Base-by-base conservation (phyloP, 2,113 vertebrate genomes). In the Elgaria multicarinata region DNA sequence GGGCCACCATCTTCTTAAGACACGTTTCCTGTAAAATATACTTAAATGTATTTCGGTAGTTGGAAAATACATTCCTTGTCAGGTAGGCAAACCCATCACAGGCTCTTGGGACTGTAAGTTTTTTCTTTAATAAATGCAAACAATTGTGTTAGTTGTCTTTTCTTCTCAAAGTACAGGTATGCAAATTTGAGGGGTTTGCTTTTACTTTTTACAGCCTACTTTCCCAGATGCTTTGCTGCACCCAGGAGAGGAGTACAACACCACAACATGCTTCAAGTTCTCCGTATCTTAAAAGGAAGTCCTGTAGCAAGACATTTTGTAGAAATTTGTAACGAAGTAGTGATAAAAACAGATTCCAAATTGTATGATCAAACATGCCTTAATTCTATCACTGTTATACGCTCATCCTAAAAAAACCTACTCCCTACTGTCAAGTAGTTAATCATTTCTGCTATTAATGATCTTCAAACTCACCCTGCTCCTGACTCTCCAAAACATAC, bases 261-360 rank as follows among this genome's bases (percentile, higher is more conserved):
- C 99, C 33, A 97, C 97, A 83, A 99, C 98, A 0, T 97, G 95
- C 94, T 97, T 98, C 42, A 96, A 94, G 67, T 99, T 99, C 93
- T 97, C 44, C 39, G 88, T 94, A 0, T 74, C 95, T 18, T 98
- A 90, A 98, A 66, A 80, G 22, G 5, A 46, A 46, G 2, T 12
- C 5, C 8, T 83, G 39, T 62, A 28, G 10, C 16, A 77, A 53
- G 72, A 85, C 90, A 81, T 31, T 22, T n/a, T 24, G n/a, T 74
- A 67, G 71, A 31, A 46, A 71, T n/a, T 12, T 20, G 0, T 44
- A 10, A 20, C 33, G 14, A 33, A 33, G 16, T 6, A 44, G 6
- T 81, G 22, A 78, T 0, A 0, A 2, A 53, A 0, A 0, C 6
- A 0, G 0, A 74, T 86, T 85, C 89, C 55, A 75, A 58, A 8